These are phyloP conservation scores for Pedetes capensis DNA, from an alignment of 2,113 vertebrate species.

Conservation along the genomic window DNA sequence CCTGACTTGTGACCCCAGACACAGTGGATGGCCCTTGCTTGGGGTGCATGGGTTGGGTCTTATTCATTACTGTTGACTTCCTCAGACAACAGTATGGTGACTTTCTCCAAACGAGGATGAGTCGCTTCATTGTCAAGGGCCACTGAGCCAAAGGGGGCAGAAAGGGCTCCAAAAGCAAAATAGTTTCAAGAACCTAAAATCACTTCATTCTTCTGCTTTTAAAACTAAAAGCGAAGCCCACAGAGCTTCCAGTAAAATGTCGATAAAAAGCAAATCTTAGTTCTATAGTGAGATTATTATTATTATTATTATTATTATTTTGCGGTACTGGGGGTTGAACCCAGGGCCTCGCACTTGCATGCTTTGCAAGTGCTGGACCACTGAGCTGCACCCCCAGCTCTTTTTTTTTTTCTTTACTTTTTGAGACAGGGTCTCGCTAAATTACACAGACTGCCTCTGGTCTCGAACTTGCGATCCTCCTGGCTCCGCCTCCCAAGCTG, in stretches of 20 bases:
- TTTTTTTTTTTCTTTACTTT: too few relatives aligned
- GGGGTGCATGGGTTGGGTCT: accelerated
- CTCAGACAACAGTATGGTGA: neutral
- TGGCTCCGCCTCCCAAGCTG: too few relatives aligned
- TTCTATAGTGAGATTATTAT: neutral
- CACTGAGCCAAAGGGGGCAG: neutral
- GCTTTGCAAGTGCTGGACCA: too few relatives aligned
- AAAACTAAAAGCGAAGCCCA: constrained; percentile 14
- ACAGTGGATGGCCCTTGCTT: neutral
- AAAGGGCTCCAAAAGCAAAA: neutral
- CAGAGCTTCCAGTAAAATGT: neutral
- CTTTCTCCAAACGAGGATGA: neutral
- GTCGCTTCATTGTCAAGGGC: neutral
- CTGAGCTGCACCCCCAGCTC: too few relatives aligned
- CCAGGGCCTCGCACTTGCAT: too few relatives aligned
- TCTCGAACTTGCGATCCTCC: too few relatives aligned
- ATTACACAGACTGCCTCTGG: too few relatives aligned
- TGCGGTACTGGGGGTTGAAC: too few relatives aligned
- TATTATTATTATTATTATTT: too few relatives aligned
- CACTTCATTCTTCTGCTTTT: neutral
- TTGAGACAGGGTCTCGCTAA: too few relatives aligned
- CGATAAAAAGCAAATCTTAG: neutral
- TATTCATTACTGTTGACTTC: neutral
- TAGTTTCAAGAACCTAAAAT: neutral
- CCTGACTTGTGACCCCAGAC: neutral